Evolutionary conservation across 2,113 vertebrate species (phyloP).

Genomic region (Microcebus murinus): DNA sequence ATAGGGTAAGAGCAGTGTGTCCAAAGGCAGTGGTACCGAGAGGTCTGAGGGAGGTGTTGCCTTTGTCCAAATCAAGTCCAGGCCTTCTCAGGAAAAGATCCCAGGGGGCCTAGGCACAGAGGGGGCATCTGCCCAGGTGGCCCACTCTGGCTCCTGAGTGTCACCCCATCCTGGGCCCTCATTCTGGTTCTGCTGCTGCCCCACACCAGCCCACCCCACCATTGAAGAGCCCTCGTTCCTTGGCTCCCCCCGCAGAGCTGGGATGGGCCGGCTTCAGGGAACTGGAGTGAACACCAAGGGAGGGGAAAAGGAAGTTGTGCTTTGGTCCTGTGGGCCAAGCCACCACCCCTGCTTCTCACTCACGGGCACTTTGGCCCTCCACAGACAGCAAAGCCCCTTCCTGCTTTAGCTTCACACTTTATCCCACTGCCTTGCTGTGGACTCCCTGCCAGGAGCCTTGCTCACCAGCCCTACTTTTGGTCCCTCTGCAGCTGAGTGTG

Average conservation of each 20-base stretch:
- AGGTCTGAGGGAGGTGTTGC: not conserved
- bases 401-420: too few relatives aligned
- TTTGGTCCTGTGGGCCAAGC: not conserved
- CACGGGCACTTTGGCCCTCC: not conserved
- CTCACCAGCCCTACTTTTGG: not conserved
- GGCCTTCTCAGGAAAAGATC: not conserved
- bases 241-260: too few relatives aligned
- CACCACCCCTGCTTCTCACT: not conserved
- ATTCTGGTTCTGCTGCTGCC: not conserved
- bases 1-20: not conserved
- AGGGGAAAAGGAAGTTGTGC: not conserved
- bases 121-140: not conserved
- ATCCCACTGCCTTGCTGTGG: accelerated
- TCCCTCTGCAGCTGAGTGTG: slow-evolving; percentile 82
- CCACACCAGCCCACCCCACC: not conserved
- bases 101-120: not conserved
- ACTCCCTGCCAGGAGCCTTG: not conserved
- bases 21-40: not conserved
- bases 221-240: not conserved
- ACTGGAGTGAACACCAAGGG: not conserved
- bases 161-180: not conserved
- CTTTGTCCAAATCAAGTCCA: not conserved
- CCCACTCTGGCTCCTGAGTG: not conserved
- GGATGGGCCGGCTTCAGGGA: not conserved
- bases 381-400: not conserved